phyloP scores from a whole-genome alignment of 1,140 invertebrate species.

The Drosophila auraria region DNA sequence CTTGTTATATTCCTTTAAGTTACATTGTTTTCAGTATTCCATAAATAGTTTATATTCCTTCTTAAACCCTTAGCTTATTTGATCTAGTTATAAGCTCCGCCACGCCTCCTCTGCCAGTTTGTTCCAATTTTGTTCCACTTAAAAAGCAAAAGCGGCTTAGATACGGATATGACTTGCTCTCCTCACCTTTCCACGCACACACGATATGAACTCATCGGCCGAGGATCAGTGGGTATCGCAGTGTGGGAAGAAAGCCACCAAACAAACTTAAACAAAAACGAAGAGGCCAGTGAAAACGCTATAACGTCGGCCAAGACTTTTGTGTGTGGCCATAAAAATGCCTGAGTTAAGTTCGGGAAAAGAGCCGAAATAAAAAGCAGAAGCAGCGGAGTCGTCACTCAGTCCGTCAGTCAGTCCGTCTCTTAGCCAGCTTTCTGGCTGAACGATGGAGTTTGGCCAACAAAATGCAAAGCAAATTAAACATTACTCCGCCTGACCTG shows the following conservation, averaged over 20 bases:
- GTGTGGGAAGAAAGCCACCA: constrained; percentile 59
- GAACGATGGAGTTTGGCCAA: constrained; percentile 60
- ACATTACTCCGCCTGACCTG: constrained; percentile 51
- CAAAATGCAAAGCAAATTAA: constrained; percentile 80
- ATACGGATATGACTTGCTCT: constrained; percentile 33
- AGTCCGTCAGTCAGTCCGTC: constrained; percentile 40
- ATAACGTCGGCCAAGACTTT: constrained; percentile 56
- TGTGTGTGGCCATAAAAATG: constrained; percentile 79
- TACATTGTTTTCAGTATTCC: too few relatives aligned
- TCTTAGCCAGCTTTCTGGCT: constrained; percentile 24
- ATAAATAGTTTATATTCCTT: not conserved
- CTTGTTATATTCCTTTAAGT: too few relatives aligned
- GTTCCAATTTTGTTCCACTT: constrained; percentile 49
- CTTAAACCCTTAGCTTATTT: not conserved
- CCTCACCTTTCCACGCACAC: not conserved
- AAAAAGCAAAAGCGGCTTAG: constrained; percentile 52
- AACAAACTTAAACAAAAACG: constrained; percentile 35
- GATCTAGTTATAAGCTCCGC: constrained; percentile 9
- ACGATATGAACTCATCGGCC: constrained; percentile 4
- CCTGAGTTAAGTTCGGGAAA: constrained; percentile 65
- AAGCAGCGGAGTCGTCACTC: constrained; percentile 45
- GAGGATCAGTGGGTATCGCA: constrained; percentile 67
- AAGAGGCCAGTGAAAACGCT: constrained; percentile 32
- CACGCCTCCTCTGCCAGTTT: constrained; percentile 17
- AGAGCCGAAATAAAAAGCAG: constrained; percentile 43